Base-by-base conservation (phyloP, 2,797 vertebrate species). In the Siniperca obscura region DNA sequence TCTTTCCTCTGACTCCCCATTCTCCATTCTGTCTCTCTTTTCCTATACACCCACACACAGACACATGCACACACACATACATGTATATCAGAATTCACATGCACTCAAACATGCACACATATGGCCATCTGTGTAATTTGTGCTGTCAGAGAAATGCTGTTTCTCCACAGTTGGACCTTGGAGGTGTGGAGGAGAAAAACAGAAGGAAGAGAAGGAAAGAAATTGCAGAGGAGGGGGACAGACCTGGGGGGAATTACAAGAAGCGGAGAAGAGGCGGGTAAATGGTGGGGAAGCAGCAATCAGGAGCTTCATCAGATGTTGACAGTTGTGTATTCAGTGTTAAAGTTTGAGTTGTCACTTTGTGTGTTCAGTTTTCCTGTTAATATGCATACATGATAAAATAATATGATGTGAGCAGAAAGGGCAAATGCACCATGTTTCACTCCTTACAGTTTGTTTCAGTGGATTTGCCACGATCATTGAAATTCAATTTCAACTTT, bases 61-160 rank as follows among this genome's bases (percentile, higher is more conserved):
- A 57, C 62, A 55, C 19, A 25, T 19, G 25, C 44, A 5, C 5
- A 40, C 44, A 11, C 5, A 40, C 50, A 72, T 36, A n/a, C n/a
- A n/a, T n/a, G n/a, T n/a, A 36, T 21, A 40, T 44, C 17, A 50
- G 14, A 50, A 19, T 19, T 50, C 36, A 62, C 22, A 14, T n/a
- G 34, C 34, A n/a, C 22, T 13, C n/a, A 55, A 25, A 55, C n/a
- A 25, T 27, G 27, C n/a, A 27, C 53, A 56, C 53, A 56, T 61
- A 78, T 7, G 38, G 69, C 85, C 86, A 82, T 91, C 83, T 87
- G 87, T 82, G 72, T 72, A 40, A 70, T 84, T 36, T 70, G 52
- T 68, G 87, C 91, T 89, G 88, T 85, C 90, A 88, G 70, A 82
- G 81, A 90, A 88, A 88, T 76, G 80, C 82, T 87, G 89, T 74